Conservation (phyloP, 1,140 invertebrate species). For the Drosophila cardini region DNA sequence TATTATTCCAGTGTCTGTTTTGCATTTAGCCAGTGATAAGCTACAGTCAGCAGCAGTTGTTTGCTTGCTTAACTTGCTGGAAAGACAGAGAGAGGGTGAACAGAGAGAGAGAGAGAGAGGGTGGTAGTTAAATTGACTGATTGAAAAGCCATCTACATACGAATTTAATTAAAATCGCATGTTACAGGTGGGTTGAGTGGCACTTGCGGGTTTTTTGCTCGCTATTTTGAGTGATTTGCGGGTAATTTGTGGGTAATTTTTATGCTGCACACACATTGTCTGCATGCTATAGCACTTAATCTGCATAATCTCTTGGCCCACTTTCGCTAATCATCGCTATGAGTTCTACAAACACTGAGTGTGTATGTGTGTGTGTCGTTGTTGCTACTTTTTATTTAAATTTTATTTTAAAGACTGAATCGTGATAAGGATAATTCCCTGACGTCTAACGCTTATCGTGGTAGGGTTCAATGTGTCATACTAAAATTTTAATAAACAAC, state of each 20-base stretch:
- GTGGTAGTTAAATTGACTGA: constrained; percentile 32
- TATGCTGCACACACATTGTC: constrained; percentile 53
- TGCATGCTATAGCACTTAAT: constrained; percentile 38
- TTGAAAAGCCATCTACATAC: constrained; percentile 77
- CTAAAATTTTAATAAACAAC: constrained; percentile 1
- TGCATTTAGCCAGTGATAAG: constrained; percentile 67
- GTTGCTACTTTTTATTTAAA: constrained; percentile 19
- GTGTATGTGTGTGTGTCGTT: constrained; percentile 14
- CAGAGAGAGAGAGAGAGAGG: no score
- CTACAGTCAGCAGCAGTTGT: constrained; percentile 27
- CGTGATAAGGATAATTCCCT: constrained; percentile 50
- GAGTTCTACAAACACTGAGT: constrained; percentile 37
- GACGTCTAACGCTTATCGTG: constrained; percentile 29
- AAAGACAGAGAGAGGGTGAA: neutral
- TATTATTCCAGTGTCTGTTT: constrained; percentile 34
- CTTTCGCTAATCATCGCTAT: constrained; percentile 70
- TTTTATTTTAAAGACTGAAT: constrained; percentile 62
- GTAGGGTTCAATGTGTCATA: constrained; percentile 7
- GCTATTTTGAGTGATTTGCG: constrained; percentile 31
- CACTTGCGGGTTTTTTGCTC: neutral
- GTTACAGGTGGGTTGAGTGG: constrained; percentile 8
- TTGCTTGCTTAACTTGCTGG: constrained; percentile 2
- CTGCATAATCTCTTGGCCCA: constrained; percentile 73
- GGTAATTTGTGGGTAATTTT: constrained; percentile 69
- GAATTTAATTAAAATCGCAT: constrained; percentile 53